Percentiles rank a stretch among this genome's conserved stretches.
Evolutionary conservation across 2,888 invertebrate genomes (phyloP).

Genomic region (Coleophora flavipennella): DNA sequence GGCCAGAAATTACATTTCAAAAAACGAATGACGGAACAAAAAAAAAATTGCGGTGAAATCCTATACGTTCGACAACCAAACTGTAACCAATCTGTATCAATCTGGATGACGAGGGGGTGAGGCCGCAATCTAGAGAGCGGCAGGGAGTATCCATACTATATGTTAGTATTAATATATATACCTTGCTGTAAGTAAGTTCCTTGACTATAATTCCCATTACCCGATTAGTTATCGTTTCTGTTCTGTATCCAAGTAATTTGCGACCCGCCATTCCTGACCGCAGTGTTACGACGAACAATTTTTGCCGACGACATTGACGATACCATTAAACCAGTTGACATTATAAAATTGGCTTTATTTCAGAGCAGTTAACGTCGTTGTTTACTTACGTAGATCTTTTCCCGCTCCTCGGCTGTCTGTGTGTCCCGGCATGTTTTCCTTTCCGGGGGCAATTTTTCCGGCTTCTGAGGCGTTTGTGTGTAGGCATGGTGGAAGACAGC

Average conservation of each 20-base stretch:
- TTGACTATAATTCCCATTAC: too few relatives aligned
- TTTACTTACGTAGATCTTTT: conserved; percentile 55
- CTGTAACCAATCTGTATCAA: too few relatives aligned
- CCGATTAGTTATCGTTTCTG: not conserved
- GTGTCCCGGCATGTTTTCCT: conserved; percentile 74
- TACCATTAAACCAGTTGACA: not conserved
- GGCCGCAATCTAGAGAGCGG: too few relatives aligned
- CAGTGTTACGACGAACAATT: not conserved
- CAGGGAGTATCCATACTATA: too few relatives aligned
- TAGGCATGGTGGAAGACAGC: conserved; percentile 85
- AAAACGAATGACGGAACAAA: too few relatives aligned
- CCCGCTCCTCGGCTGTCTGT: conserved; percentile 75
- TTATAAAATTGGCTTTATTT: not conserved
- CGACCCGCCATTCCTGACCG: not conserved
- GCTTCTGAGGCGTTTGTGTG: conserved; percentile 82
- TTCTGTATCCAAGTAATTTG: too few relatives aligned
- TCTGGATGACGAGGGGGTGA: too few relatives aligned
- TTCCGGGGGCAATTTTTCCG: conserved; percentile 63
- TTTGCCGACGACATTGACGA: not conserved
- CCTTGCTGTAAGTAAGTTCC: too few relatives aligned
- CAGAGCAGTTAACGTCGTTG: not conserved
- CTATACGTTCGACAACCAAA: too few relatives aligned
- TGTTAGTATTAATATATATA: too few relatives aligned
- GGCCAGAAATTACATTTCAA: too few relatives aligned
- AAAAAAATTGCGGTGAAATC: too few relatives aligned